Evolutionary conservation across 2,797 vertebrate genomes (phyloP), one percentile per base, ranked within the genome.

Genomic region (Gila robusta): DNA sequence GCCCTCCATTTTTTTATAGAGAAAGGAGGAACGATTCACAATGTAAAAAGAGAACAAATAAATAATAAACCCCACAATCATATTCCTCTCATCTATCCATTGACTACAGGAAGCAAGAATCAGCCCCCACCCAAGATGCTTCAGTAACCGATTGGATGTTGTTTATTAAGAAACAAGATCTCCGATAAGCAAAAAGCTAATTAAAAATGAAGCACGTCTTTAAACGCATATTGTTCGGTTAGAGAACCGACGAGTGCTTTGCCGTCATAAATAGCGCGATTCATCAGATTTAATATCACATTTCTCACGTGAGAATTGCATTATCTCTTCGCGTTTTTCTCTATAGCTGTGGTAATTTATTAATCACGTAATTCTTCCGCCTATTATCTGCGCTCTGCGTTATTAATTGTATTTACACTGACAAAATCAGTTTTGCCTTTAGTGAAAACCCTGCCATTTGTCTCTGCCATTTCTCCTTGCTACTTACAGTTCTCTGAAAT

Each of bases 121-220:
- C 35, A 32, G 47, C 49, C 56, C 59, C 52, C 76, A 49, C 59
- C 74, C 84, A 84, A 39, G 69, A 73, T 35, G 41, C 78, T 72
- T 56, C 23, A 59, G 78, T 83, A 81, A 83, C 71, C 71, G 49
- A 39, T 62, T 52, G 49, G 82, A 83, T 84, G 84, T 72, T 88
- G 82, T 87, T 89, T 84, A 78, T 90, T 85, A 85, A 88, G 82
- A 88, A 83, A 66, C 59, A 69, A 83, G 87, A 88, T 88, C 10
- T 70, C 37, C 16, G 90, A 91, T 86, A 91, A 86, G 86, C 66
- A 74, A 72, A 47, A 69, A 52, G 66, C 87, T 91, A 87, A 91
- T 91, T 90, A 91, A 90, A 91, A 90, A 90, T 83, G 82, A 91
- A 83, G 71, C 83, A 89, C 44, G 21, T 72, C 79, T 85, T 90